Evolutionary conservation across 2,113 vertebrate species (phyloP).

Genomic region (Cathartes aura): DNA sequence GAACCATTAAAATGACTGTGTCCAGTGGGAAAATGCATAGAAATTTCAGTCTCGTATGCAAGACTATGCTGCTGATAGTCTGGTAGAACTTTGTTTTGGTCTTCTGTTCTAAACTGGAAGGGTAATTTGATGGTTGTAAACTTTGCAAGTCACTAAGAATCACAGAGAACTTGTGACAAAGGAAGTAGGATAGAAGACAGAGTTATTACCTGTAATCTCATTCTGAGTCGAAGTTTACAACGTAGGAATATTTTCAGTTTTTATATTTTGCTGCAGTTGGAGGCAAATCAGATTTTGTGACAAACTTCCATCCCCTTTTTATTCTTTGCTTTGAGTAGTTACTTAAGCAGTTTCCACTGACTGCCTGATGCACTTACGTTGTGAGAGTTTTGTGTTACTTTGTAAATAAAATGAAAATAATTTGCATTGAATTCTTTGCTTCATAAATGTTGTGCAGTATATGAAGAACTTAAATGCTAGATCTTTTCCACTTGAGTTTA

Average conservation of each 20-base stretch:
- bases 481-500: not conserved
- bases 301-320: not conserved
- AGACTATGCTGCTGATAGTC: not conserved
- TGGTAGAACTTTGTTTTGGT: not conserved
- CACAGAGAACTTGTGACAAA: not conserved
- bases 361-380: not conserved
- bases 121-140: not conserved
- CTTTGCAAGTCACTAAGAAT: not conserved
- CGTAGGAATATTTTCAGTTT: not conserved
- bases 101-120: not conserved
- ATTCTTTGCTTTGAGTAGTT: not conserved
- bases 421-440: not conserved
- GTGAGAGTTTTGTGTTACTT: not conserved
- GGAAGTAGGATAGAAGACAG: not conserved
- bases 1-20: not conserved
- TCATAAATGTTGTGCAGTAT: not conserved
- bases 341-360: not conserved
- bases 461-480: not conserved
- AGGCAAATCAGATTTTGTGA: not conserved
- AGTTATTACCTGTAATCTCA: not conserved
- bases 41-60: not conserved
- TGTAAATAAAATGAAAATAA: not conserved
- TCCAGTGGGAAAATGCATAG: not conserved
- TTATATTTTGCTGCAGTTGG: not conserved
- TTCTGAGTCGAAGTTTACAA: not conserved